Evolutionary conservation across 2,797 vertebrate species (phyloP).

Genomic region (Coccyzus lansbergi): DNA sequence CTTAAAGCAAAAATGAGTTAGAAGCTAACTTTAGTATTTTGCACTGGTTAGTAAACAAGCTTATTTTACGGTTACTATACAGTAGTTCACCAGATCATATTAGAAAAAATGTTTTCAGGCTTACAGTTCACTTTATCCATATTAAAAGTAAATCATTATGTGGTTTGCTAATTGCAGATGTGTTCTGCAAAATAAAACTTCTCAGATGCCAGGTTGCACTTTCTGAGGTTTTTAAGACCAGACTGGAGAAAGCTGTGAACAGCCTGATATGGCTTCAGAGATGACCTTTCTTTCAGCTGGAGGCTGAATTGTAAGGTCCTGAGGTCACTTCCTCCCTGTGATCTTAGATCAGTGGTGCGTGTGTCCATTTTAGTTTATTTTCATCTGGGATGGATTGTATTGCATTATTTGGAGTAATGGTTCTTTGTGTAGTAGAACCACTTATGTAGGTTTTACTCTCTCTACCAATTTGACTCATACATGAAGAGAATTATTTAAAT

Average conservation of each 20-base stretch:
- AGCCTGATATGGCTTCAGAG: not conserved
- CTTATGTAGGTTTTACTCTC: not conserved
- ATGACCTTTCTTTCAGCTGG: not conserved
- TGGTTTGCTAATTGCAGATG: not conserved
- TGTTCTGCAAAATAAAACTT: not conserved
- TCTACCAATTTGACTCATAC: not conserved
- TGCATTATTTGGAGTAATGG: not conserved
- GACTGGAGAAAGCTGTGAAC: not conserved
- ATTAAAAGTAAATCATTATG: not conserved
- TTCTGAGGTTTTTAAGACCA: not conserved
- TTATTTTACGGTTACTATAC: not conserved
- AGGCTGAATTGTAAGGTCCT: not conserved
- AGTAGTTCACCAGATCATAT: not conserved
- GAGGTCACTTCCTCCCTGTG: not conserved
- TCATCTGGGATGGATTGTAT: not conserved
- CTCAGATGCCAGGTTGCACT: not conserved
- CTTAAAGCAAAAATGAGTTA: not conserved
- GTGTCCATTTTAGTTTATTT: not conserved
- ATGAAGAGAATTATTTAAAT: not conserved
- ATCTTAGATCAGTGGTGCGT: not conserved
- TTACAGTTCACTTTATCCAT: not conserved
- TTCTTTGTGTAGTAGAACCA: not conserved
- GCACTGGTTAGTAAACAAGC: not conserved
- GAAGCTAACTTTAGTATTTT: not conserved
- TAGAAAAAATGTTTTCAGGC: not conserved